Evolutionary conservation across 2,797 vertebrate species (phyloP).

Genomic region (Ibycter americanus): DNA sequence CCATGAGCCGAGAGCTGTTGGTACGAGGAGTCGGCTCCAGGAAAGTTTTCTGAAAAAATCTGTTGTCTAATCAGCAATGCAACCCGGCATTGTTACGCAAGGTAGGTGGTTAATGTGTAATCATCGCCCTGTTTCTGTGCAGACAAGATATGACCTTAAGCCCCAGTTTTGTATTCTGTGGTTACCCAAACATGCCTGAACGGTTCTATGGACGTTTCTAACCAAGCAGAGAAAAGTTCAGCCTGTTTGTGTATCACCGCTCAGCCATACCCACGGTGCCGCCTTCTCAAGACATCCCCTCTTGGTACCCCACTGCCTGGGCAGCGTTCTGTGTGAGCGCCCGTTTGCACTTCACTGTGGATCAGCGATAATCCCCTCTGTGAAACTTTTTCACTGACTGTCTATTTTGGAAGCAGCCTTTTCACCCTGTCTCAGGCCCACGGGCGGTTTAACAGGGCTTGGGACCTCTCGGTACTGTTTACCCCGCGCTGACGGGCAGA

Average conservation of each 20-base stretch:
- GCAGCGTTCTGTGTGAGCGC: not conserved
- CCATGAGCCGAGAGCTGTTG: too few relatives aligned
- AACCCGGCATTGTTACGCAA: not conserved
- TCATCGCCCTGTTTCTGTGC: not conserved
- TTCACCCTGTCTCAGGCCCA: not conserved
- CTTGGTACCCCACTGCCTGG: not conserved
- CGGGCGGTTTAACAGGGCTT: not conserved
- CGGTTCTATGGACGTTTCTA: fast-evolving
- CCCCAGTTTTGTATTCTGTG: not conserved
- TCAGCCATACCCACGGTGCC: not conserved
- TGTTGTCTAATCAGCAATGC: too few relatives aligned
- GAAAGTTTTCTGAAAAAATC: too few relatives aligned
- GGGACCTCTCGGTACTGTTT: not conserved
- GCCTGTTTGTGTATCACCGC: not conserved
- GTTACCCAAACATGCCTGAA: not conserved
- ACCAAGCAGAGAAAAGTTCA: not conserved
- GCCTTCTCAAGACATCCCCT: not conserved
- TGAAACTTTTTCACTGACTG: not conserved
- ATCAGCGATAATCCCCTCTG: not conserved
- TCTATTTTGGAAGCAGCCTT: not conserved
- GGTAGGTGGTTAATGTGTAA: not conserved
- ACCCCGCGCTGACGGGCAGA: not conserved
- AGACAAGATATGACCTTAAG: not conserved
- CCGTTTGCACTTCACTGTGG: not conserved
- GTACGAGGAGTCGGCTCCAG: too few relatives aligned